These are phyloP conservation scores for Esox lucius DNA, from an alignment of 2,797 vertebrate genomes.

Conservation along the genomic window DNA sequence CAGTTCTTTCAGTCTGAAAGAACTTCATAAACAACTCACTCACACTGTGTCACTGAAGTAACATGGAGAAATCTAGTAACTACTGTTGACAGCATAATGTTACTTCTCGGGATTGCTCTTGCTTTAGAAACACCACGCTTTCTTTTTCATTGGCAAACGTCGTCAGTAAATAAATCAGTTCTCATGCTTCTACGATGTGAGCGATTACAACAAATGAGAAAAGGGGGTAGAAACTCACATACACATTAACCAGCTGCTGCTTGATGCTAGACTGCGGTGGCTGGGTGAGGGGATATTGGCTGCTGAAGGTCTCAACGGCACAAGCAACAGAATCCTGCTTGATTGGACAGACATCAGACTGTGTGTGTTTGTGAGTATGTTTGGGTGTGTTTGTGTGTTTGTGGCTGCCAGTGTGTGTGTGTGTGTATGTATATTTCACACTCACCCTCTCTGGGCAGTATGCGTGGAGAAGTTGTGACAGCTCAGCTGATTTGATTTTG, in stretches of 20 bases:
- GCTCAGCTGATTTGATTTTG: slow-evolving; percentile 66
- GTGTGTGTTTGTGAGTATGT: neutral
- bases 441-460: slow-evolving; percentile 31
- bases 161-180: slow-evolving; percentile 52
- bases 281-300: slow-evolving; percentile 52
- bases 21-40: slow-evolving; percentile 67
- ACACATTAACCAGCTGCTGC: slow-evolving; percentile 75
- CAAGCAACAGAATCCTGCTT: slow-evolving; percentile 54
- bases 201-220: slow-evolving; percentile 67
- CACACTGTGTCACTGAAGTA: slow-evolving; percentile 54
- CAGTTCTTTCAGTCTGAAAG: slow-evolving; percentile 68
- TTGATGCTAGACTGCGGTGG: slow-evolving; percentile 68
- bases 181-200: slow-evolving; percentile 37
- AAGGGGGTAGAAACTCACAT: slow-evolving; percentile 64
- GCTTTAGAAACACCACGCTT: slow-evolving; percentile 45
- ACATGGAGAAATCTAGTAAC: no score
- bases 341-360: slow-evolving; percentile 13
- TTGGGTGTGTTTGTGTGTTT: neutral
- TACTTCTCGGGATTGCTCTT: slow-evolving; percentile 55
- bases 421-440: neutral
- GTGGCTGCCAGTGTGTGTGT: neutral
- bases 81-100: slow-evolving; percentile 45
- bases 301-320: slow-evolving; percentile 58
- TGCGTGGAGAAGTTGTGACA: slow-evolving; percentile 49
- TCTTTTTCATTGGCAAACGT: slow-evolving; percentile 55